Evolutionary conservation across 2,113 vertebrate species (phyloP).

Genomic region (Dicrurus megarhynchus): DNA sequence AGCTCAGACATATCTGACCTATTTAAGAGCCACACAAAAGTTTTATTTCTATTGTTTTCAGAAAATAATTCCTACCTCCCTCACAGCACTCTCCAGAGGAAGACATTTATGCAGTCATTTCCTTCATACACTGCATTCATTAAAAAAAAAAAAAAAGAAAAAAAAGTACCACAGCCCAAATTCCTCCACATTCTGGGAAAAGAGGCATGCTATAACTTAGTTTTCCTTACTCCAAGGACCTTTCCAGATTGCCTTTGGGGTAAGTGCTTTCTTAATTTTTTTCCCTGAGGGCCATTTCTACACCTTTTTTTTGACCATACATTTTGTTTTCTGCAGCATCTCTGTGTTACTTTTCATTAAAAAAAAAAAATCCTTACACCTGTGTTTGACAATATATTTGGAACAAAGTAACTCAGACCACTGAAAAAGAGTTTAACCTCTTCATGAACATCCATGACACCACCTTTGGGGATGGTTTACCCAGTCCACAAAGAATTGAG

Average conservation of each 20-base stretch:
- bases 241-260: too few relatives aligned
- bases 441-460: background rate
- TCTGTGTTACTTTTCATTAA: background rate
- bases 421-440: background rate
- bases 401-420: background rate
- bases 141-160: too few relatives aligned
- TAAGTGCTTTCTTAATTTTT: background rate
- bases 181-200: background rate
- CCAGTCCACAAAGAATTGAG: background rate
- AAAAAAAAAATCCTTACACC: background rate
- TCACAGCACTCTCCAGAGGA: background rate
- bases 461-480: background rate
- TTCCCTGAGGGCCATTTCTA: background rate
- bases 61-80: background rate
- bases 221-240: background rate
- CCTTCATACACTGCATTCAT: background rate
- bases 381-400: background rate
- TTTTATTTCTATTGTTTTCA: background rate
- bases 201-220: background rate
- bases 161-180: background rate
- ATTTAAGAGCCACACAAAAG: background rate
- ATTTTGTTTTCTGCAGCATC: background rate
- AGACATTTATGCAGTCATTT: background rate
- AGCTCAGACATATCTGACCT: background rate
- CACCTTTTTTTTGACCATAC: background rate